Percentiles rank a stretch among this genome's conserved stretches.
These are phyloP conservation scores for Sphenopsis melanotis DNA, from an alignment of 2,797 vertebrate species.

Conservation along the genomic window DNA sequence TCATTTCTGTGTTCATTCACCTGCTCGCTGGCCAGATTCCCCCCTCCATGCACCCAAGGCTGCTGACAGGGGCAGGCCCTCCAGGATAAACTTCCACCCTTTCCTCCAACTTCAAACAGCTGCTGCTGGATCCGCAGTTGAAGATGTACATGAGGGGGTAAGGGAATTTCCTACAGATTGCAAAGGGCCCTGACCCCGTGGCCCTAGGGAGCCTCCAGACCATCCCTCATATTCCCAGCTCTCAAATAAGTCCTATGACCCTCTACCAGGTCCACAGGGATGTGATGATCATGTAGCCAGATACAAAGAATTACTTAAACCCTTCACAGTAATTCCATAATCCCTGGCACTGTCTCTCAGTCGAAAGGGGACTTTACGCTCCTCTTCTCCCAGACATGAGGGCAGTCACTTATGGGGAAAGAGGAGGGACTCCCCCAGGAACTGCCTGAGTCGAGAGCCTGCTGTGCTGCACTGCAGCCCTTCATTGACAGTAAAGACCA, in stretches of 20 bases:
- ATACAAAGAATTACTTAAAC: background rate
- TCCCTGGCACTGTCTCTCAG: background rate
- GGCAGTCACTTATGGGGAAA: background rate
- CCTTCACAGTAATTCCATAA: background rate
- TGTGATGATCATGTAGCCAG: background rate
- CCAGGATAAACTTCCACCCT: background rate
- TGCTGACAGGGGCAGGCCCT: background rate
- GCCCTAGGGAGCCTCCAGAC: background rate
- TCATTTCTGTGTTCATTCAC: conserved; percentile 30
- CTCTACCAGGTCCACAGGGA: background rate
- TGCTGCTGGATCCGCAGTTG: rapidly evolving
- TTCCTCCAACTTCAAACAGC: background rate
- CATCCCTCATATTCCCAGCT: background rate
- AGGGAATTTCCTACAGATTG: background rate
- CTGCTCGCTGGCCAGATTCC: background rate
- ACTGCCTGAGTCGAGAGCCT: background rate
- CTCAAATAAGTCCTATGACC: background rate
- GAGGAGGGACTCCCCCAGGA: background rate
- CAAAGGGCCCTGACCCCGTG: background rate
- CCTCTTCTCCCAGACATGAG: background rate
- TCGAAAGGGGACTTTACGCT: background rate
- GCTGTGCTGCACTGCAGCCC: background rate
- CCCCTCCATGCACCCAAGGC: background rate
- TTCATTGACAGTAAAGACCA: background rate
- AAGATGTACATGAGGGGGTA: background rate